Base-by-base conservation (phyloP, 1,140 invertebrate species). In the Magallana ariakensis region DNA sequence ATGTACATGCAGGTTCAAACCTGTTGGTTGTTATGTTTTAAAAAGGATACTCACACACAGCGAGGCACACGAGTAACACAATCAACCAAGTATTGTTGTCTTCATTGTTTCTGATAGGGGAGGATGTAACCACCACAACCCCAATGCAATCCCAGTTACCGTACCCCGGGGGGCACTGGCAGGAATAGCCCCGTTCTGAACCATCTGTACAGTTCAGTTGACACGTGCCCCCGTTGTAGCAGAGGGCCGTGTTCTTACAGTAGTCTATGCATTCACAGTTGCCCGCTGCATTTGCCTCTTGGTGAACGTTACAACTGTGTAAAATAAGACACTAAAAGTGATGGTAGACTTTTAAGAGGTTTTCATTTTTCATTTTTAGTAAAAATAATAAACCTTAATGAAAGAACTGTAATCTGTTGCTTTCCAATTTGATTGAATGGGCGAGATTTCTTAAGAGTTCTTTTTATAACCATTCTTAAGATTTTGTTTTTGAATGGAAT, bases 31-130 rank as follows among this genome's bases (percentile, higher is more conserved):
- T n/a, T n/a, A n/a, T n/a, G n/a, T n/a, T n/a, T n/a, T n/a, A n/a
- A n/a, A n/a, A n/a, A n/a, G 33, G 6, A 82, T n/a, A 84, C 82
- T 58, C 58, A 84, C 82, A 4, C 1, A 58, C 56, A 33, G 82
- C 82, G 10, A 84, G 11, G 33, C 82, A 84, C 15, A 84, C 56
- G 2, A 84, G 56, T 8, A 84, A 19, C 19, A 84, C 55, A 60
- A 84, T 84, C 55, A 84, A 19, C 82, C 82, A 84, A 0, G 82
- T 84, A 13, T 84, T 84, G 57, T 84, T 15, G 1, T 55, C 80
- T 10, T 19, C 46, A 1, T 60, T 9, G 10, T 57, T 19, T 19
- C 8, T 10, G n/a, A 16, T 33, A 22, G 82, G 1, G 55, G 82
- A 16, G 3, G 82, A 60, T 7, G 82, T 84, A 2, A 58, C 54